phyloP scores from a whole-genome alignment of 2,797 vertebrate genomes.

The Pseudochirops corinnae region DNA sequence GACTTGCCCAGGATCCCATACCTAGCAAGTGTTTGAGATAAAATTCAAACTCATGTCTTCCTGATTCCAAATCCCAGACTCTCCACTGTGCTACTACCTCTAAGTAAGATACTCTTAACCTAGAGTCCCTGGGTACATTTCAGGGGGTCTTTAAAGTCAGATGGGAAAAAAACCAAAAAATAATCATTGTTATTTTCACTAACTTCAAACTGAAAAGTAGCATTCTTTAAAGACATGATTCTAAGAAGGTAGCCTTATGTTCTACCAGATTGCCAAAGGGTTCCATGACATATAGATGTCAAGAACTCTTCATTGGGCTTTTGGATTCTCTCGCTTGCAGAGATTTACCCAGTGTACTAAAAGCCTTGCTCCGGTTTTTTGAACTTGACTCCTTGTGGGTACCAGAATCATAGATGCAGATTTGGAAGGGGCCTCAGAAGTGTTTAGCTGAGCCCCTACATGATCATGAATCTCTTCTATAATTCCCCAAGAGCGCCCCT shows the following conservation, averaged over 20 bases:
- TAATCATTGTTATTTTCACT: not conserved
- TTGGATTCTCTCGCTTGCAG: not conserved
- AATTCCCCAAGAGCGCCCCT: not conserved
- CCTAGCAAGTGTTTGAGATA: not conserved
- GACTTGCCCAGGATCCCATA: too few relatives aligned
- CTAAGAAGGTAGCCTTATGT: not conserved
- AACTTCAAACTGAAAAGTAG: not conserved
- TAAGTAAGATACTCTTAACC: not conserved
- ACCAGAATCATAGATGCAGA: not conserved
- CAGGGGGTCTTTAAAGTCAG: not conserved
- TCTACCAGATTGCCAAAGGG: not conserved
- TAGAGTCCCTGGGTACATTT: not conserved
- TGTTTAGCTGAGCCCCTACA: not conserved
- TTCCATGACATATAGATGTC: not conserved
- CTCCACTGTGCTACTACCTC: not conserved
- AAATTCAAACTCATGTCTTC: not conserved
- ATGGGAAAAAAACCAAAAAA: not conserved
- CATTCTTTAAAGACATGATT: not conserved
- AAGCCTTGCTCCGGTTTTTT: not conserved
- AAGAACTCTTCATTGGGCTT: not conserved
- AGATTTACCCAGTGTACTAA: not conserved
- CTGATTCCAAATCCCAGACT: not conserved
- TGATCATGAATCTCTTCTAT: not conserved
- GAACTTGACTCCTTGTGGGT: not conserved
- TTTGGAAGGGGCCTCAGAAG: not conserved